A percentile compares a stretch with the other conserved stretches of the same genome.
These are phyloP conservation scores for Zosterops lateralis DNA, from an alignment of 2,113 vertebrate genomes.

Conservation along the genomic window DNA sequence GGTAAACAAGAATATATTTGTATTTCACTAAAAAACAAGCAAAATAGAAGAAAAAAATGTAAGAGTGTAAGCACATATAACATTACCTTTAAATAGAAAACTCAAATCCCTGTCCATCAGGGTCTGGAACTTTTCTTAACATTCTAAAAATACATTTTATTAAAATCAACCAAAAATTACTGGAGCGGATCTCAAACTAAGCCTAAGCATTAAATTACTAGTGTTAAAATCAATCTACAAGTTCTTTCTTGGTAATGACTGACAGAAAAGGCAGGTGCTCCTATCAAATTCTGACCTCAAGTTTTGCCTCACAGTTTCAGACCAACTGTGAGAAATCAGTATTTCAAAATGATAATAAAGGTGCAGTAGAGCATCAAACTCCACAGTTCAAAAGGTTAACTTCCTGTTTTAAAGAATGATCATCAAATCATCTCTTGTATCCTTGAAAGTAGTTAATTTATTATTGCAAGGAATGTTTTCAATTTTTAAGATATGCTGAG, in stretches of 20 bases:
- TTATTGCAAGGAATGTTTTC: slow-evolving; percentile 28
- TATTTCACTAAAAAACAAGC: background rate
- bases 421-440: slow-evolving; percentile 4
- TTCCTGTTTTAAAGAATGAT: slow-evolving; percentile 12
- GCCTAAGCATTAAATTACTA: background rate
- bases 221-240: background rate
- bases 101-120: background rate
- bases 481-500: slow-evolving; percentile 14
- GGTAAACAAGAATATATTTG: background rate
- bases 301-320: background rate
- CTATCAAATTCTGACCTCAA: slow-evolving; percentile 23
- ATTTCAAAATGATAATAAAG: background rate
- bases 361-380: background rate
- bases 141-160: background rate
- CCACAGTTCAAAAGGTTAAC: slow-evolving; percentile 27
- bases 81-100: background rate
- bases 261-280: background rate
- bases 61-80: rapidly evolving
- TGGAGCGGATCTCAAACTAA: background rate
- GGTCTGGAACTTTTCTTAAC: background rate
- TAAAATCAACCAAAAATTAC: background rate
- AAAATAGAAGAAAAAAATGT: background rate
- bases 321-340: background rate
- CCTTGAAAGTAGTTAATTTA: slow-evolving; percentile 19
- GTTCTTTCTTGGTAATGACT: background rate